Conservation (phyloP, 2,113 vertebrate genomes). For the Scomber colias region DNA sequence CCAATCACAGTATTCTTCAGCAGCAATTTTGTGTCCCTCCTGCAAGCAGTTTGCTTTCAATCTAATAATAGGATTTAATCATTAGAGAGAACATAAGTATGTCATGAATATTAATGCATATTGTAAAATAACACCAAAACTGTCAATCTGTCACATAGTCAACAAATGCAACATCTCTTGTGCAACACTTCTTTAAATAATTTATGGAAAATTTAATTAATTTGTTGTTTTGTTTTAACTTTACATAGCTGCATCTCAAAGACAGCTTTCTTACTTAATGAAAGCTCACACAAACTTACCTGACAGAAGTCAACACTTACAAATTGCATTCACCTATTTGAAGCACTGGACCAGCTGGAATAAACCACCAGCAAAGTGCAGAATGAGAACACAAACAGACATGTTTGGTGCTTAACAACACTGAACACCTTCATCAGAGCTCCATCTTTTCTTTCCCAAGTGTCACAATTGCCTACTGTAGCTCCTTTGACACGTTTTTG, state of each 20-base stretch:
- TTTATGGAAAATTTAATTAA: background rate
- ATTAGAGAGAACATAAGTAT: background rate
- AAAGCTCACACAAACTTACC: conserved; percentile 40
- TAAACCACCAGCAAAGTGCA: conserved; percentile 47
- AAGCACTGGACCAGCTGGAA: conserved; percentile 60
- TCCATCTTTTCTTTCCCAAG: conserved; percentile 56
- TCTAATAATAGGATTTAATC: background rate
- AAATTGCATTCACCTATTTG: conserved; percentile 68
- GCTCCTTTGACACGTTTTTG: conserved; percentile 64
- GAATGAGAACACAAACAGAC: conserved; percentile 65
- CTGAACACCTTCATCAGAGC: conserved; percentile 57
- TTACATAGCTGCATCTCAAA: conserved; percentile 26
- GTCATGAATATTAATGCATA: background rate
- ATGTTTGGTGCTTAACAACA: conserved; percentile 66
- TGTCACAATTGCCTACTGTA: conserved; percentile 57
- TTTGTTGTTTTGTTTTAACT: background rate
- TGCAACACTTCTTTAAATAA: background rate
- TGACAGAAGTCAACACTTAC: conserved; percentile 71
- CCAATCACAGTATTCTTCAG: background rate
- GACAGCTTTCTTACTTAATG: background rate
- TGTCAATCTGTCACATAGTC: background rate
- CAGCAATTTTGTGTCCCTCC: background rate
- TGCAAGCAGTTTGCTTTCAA: conserved; percentile 3
- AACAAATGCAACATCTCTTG: background rate
- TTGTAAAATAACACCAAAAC: background rate